Evolutionary conservation across 1,140 invertebrate species (phyloP), one percentile per base, ranked within the genome.

Genomic region (Archegozetes longisetosus): DNA sequence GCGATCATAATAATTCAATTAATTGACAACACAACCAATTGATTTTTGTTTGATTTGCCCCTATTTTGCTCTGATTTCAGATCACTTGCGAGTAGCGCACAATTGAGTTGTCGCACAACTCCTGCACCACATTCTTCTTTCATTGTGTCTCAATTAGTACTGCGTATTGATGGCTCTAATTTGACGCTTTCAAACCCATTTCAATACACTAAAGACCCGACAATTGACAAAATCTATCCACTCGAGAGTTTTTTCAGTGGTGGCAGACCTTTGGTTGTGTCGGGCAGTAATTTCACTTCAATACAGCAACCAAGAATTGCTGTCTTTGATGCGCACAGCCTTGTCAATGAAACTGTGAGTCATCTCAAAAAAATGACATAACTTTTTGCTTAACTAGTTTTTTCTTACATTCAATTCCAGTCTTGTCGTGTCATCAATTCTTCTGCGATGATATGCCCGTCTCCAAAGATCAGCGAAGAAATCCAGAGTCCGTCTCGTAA

Each of bases 381-480:
- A n/a, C n/a, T n/a, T n/a, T n/a, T n/a, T n/a, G n/a, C n/a, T n/a
- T n/a, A n/a, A n/a, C n/a, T n/a, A n/a, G n/a, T n/a, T n/a, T n/a
- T n/a, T n/a, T n/a, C n/a, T n/a, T n/a, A n/a, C n/a, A n/a, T n/a
- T n/a, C n/a, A n/a, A n/a, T n/a, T 17, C 0, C 53, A 57, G 28
- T 57, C 32, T 25, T 98, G 93, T 72, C 78, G 77, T 24, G 87
- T 95, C 13, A 72, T 92, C 14, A 93, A 87, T 74, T 77, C 83
- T 14, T 88, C 84, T 58, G 84, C 87, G 73, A 95, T 98, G 88
- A 85, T 89, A 71, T 98, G 93, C 70, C 88, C 88, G 0, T 90
- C 89, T 64, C 93, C 93, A 22, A 80, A 86, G 2, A 81, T 90
- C 20, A 51, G 47, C 25, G 29, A 22, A 24, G 17, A 50, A 22